Conservation (phyloP, 2,888 invertebrate species). For the Seira ritae region DNA sequence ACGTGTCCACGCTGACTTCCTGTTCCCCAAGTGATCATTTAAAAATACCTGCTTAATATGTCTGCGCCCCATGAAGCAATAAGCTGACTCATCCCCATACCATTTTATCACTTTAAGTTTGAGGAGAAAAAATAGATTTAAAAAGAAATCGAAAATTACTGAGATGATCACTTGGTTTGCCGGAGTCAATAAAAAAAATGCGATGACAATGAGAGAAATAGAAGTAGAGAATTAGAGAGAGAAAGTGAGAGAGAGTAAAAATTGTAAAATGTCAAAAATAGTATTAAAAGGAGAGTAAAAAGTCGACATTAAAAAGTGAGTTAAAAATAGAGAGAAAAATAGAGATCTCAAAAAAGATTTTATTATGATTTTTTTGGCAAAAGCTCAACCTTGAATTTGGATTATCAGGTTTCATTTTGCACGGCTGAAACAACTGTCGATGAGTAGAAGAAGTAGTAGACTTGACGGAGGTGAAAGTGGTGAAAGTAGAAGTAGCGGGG, state of each 20-base stretch:
- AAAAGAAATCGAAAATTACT: slow-evolving; percentile 54
- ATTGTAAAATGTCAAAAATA: slow-evolving; percentile 58
- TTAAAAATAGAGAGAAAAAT: slow-evolving; percentile 70
- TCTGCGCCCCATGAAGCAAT: slow-evolving; percentile 36
- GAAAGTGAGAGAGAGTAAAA: slow-evolving; percentile 70
- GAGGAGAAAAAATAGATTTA: slow-evolving; percentile 35
- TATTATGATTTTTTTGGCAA: slow-evolving; percentile 67
- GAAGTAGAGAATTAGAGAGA: slow-evolving; percentile 70
- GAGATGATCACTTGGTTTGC: slow-evolving; percentile 71
- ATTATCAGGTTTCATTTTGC: slow-evolving; percentile 12
- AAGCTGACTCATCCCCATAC: slow-evolving; percentile 43
- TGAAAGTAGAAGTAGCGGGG: not conserved
- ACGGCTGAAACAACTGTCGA: slow-evolving; percentile 25
- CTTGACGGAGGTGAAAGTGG: not conserved
- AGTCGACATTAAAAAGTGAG: slow-evolving; percentile 62
- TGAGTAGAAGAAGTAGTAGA: slow-evolving; percentile 4
- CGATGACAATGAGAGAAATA: slow-evolving; percentile 65
- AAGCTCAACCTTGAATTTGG: slow-evolving; percentile 58
- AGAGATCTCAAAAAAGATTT: slow-evolving; percentile 63
- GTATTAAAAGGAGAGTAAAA: slow-evolving; percentile 70
- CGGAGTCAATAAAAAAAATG: slow-evolving; percentile 68
- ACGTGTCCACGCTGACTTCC: slow-evolving; percentile 47
- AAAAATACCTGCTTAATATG: slow-evolving; percentile 37
- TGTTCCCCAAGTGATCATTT: slow-evolving; percentile 52
- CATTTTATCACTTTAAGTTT: not conserved